Evolutionary conservation across 37 sponge, comb jelly and placozoan species (phyloP).

Genomic region (Cliona cf. orientalis): DNA sequence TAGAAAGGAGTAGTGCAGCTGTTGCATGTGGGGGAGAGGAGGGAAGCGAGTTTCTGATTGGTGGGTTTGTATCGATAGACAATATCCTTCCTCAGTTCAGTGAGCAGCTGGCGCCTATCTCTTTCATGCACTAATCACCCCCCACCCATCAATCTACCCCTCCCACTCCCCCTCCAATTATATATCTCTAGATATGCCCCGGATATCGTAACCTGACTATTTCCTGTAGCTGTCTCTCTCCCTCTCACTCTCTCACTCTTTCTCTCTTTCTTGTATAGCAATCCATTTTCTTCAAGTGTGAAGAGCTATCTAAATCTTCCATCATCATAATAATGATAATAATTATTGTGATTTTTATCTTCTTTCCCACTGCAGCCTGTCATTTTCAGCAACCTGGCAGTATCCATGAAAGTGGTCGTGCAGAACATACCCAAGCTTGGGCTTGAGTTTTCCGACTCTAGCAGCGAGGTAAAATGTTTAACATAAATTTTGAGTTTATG

Average conservation of each 20-base stretch:
- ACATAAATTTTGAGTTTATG: background rate
- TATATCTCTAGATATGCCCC: too few relatives aligned
- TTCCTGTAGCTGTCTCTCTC: background rate
- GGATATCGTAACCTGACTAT: background rate
- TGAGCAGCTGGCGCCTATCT: background rate
- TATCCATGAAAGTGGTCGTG: constrained; percentile 91
- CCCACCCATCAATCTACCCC: background rate
- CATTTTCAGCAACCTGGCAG: constrained; percentile 85
- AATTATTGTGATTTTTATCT: background rate
- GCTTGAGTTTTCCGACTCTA: constrained; percentile 59
- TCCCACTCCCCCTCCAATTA: background rate
- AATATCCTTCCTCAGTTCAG: too few relatives aligned
- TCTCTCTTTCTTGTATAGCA: background rate
- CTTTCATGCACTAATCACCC: background rate
- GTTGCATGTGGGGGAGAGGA: too few relatives aligned
- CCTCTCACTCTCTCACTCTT: background rate
- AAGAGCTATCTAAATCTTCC: constrained; percentile 74
- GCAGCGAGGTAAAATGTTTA: constrained; percentile 62
- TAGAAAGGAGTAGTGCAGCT: too few relatives aligned
- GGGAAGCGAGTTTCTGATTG: too few relatives aligned
- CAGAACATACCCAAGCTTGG: constrained; percentile 82
- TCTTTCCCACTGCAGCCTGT: constrained; percentile 68
- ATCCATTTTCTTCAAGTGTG: constrained; percentile 47
- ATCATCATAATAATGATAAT: background rate
- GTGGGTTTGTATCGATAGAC: too few relatives aligned